phyloP scores from a whole-genome alignment of 2,113 vertebrate species.

The Ictalurus furcatus region DNA sequence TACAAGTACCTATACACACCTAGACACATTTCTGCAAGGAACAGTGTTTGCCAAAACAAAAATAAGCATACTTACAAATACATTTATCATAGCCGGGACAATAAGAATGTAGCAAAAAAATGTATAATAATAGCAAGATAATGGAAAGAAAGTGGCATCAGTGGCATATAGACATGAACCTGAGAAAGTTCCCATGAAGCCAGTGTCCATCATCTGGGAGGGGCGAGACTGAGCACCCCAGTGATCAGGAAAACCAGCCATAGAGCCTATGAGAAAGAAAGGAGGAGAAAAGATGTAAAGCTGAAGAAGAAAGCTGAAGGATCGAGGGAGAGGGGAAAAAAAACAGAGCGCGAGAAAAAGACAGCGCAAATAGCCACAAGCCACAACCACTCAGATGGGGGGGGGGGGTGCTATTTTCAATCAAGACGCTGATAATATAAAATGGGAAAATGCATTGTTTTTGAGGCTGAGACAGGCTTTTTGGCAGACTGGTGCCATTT shows the following conservation, averaged over 20 bases:
- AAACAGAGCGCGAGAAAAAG: background rate
- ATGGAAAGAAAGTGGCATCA: background rate
- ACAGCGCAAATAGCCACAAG: background rate
- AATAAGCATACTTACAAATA: background rate
- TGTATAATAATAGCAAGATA: background rate
- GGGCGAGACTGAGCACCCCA: constrained; percentile 55
- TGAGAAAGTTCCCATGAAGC: constrained; percentile 59
- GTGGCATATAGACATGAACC: constrained; percentile 29
- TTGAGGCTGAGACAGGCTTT: background rate
- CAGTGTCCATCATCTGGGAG: constrained; percentile 59
- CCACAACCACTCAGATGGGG: background rate
- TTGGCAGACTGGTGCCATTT: background rate
- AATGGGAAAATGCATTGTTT: background rate
- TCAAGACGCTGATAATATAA: background rate
- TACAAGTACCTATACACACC: background rate
- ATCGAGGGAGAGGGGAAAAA: background rate
- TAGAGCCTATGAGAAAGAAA: constrained; percentile 52
- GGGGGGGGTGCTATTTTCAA: background rate
- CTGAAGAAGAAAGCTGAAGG: background rate
- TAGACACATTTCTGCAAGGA: background rate
- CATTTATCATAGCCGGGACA: background rate
- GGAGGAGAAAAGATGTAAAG: background rate
- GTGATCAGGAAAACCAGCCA: constrained; percentile 62
- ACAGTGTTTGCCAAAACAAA: background rate
- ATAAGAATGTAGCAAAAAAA: background rate